Conservation (phyloP, 2,113 vertebrate genomes). For the Vulpes vulpes region DNA sequence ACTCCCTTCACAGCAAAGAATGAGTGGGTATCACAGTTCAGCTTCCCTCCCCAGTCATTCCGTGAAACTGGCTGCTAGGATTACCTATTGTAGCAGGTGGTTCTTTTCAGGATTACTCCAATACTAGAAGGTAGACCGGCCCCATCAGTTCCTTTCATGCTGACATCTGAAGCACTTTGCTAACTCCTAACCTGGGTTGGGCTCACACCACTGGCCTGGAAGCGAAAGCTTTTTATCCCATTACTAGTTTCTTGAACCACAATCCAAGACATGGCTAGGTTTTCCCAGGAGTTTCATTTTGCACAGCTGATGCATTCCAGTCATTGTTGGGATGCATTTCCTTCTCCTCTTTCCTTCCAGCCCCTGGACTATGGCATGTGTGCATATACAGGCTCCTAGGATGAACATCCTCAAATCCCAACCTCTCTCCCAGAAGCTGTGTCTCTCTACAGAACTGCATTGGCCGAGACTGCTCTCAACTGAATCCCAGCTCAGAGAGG, state of each 20-base stretch:
- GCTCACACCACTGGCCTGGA: background rate
- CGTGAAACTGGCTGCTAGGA: slow-evolving; percentile 25
- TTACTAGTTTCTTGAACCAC: slow-evolving; percentile 71
- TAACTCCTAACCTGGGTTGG: slow-evolving; percentile 65
- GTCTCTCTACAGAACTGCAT: background rate
- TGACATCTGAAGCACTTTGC: slow-evolving; percentile 31
- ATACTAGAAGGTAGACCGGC: slow-evolving; percentile 58
- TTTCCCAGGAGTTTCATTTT: slow-evolving; percentile 83
- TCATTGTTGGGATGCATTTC: slow-evolving; percentile 68
- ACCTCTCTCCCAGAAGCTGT: background rate
- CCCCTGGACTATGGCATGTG: background rate
- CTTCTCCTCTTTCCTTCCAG: slow-evolving; percentile 73
- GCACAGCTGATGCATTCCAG: slow-evolving; percentile 79
- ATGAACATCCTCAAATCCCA: background rate
- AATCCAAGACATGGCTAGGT: slow-evolving; percentile 55
- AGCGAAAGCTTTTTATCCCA: slow-evolving; percentile 63
- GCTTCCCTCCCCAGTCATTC: background rate
- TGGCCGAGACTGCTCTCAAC: background rate
- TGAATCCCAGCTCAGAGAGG: background rate
- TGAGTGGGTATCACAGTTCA: background rate
- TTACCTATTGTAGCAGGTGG: slow-evolving; percentile 65
- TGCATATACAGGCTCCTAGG: background rate
- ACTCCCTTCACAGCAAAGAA: background rate
- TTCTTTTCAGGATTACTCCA: slow-evolving; percentile 64
- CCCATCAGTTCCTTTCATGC: background rate